These are phyloP conservation scores for Tenebrio molitor DNA, from an alignment of 1,140 invertebrate species.

Conservation along the genomic window DNA sequence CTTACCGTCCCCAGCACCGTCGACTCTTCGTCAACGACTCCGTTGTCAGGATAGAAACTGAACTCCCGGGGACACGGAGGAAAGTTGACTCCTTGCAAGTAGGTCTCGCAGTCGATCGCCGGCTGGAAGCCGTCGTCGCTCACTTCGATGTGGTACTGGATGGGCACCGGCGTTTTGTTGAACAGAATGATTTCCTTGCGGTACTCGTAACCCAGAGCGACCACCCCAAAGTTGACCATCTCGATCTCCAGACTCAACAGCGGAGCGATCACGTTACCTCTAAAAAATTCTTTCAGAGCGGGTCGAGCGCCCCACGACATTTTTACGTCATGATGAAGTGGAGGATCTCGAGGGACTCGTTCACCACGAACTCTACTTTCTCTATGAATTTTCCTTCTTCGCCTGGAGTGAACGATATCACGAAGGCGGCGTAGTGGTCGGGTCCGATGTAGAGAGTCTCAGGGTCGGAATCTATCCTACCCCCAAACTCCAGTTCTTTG, in stretches of 20 bases:
- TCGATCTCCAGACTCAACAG: slow-evolving; percentile 64
- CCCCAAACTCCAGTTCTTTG: slow-evolving; percentile 55
- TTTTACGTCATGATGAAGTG: slow-evolving; percentile 57
- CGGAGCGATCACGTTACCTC: slow-evolving; percentile 67
- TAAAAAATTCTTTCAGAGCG: slow-evolving; percentile 53
- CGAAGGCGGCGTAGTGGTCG: slow-evolving; percentile 52
- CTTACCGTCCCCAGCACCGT: slow-evolving; percentile 8
- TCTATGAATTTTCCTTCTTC: slow-evolving; percentile 62
- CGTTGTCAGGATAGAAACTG: slow-evolving; percentile 56
- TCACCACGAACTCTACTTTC: slow-evolving; percentile 58
- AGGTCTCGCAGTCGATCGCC: slow-evolving; percentile 54
- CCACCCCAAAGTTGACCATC: slow-evolving; percentile 64
- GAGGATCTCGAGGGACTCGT: slow-evolving; percentile 59
- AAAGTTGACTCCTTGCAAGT: slow-evolving; percentile 24
- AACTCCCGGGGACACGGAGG: slow-evolving; percentile 62
- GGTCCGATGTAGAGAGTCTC: slow-evolving; percentile 51
- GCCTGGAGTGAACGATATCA: slow-evolving; percentile 58
- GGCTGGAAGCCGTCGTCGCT: slow-evolving; percentile 62
- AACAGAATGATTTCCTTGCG: slow-evolving; percentile 44
- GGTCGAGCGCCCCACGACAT: neutral
- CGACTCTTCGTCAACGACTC: slow-evolving; percentile 55
- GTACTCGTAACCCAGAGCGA: slow-evolving; percentile 61
- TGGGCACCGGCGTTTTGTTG: slow-evolving; percentile 53
- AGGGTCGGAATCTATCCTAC: slow-evolving; percentile 55
- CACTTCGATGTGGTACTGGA: slow-evolving; percentile 55